These are phyloP conservation scores for Merluccius polli DNA, from an alignment of 2,797 vertebrate species.

Conservation along the genomic window DNA sequence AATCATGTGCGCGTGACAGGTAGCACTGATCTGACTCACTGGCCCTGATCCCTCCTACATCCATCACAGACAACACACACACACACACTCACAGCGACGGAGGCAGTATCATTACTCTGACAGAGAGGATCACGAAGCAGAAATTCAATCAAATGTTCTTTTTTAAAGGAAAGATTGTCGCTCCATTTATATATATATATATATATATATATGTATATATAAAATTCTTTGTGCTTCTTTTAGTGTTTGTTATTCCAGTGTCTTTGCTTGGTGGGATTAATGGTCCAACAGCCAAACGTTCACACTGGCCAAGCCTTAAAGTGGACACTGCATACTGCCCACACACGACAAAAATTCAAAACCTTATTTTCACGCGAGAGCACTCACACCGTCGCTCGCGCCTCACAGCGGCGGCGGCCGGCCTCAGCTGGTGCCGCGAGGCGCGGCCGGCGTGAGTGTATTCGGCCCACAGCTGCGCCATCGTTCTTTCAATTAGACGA, in stretches of 20 bases:
- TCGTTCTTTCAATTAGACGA: too few species aligned
- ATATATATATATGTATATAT: constrained; percentile 18
- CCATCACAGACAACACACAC: constrained; percentile 14
- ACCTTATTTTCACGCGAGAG: too few species aligned
- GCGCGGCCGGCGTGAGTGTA: too few species aligned
- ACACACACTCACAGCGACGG: neutral
- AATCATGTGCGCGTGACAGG: constrained; percentile 39
- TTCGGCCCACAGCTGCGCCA: too few species aligned
- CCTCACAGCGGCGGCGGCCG: too few species aligned
- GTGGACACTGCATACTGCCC: too few species aligned
- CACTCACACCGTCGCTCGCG: too few species aligned
- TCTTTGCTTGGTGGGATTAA: neutral
- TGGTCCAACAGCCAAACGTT: neutral
- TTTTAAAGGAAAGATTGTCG: neutral
- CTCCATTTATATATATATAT: neutral
- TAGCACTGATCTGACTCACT: constrained; percentile 43
- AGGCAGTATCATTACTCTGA: constrained; percentile 5
- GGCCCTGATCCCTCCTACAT: constrained; percentile 40
- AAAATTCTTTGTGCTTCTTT: constrained; percentile 6
- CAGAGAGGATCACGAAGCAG: constrained; percentile 6
- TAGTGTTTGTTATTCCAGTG: neutral
- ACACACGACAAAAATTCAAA: too few species aligned
- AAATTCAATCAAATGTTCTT: neutral
- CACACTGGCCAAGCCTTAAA: neutral
- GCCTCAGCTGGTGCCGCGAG: too few species aligned